Evolutionary conservation across 2,113 vertebrate genomes (phyloP), one percentile per base, ranked within the genome.

Genomic region (Haemorhous mexicanus): DNA sequence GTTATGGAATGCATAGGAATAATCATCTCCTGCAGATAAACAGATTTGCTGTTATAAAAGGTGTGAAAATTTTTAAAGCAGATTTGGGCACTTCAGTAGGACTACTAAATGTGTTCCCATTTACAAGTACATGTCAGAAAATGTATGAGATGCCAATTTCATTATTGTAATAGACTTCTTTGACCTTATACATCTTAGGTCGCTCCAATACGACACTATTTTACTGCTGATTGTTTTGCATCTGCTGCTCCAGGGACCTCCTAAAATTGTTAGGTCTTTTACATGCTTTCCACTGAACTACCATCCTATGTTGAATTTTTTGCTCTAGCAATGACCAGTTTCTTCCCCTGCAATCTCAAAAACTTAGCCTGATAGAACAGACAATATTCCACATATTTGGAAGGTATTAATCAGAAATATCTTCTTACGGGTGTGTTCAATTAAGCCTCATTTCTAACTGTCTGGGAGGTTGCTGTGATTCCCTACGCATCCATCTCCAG

Each of bases 391-490:
- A 24, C 3, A 0, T 47, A 59, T 68, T 16, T 85, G 58, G 21
- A 80, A 85, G 41, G 17, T 2, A 73, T 62, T 58, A 27, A 72
- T 59, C 13, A 62, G 39, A 68, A 87, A 5, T 35, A 72, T 32
- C 70, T 56, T 69, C 46, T 46, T 23, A 21, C 1, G 3, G 5
- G 8, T 26, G 32, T 7, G 5, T 49, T 37, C 33, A 47, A 72
- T 61, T 39, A 64, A 91, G 26, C 15, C 27, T 84, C 5, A 7
- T 19, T 62, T 35, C 26, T 47, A 50, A 44, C 30, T 55, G 12
- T 11, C 33, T 0, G 0, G 21, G 16, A 41, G 0, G 0, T 6
- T 61, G 52, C 35, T 75, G 44, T 43, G 61, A 75, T 75, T 87
- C 44, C n/a, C 39, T 50, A 6, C 11, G 52, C 10, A 11, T 55